These are phyloP conservation scores for Rafetus swinhoei DNA, from an alignment of 2,113 vertebrate genomes.

Conservation along the genomic window DNA sequence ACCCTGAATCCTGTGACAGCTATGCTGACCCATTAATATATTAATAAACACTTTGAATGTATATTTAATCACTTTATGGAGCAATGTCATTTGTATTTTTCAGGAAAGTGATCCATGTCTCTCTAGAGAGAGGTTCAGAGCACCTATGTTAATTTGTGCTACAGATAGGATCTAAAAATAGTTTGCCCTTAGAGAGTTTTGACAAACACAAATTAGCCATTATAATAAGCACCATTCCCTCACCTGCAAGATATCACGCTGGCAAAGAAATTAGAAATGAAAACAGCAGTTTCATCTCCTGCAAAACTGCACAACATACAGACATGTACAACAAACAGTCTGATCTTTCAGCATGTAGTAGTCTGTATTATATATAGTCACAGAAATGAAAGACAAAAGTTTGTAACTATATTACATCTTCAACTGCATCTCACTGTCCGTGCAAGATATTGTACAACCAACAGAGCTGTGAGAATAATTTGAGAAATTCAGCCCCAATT, in stretches of 20 bases:
- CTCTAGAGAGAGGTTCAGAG: slow-evolving; percentile 28
- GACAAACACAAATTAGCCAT: slow-evolving; percentile 44
- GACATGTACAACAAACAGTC: background rate
- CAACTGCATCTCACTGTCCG: background rate
- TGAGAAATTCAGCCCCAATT: background rate
- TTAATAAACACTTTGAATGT: background rate
- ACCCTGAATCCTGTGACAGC: background rate
- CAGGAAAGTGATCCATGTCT: slow-evolving; percentile 31
- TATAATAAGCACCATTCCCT: background rate
- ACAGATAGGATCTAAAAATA: slow-evolving; percentile 54
- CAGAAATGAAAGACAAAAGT: background rate
- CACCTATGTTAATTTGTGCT: slow-evolving; percentile 3
- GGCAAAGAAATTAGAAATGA: slow-evolving; percentile 15
- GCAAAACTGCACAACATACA: background rate
- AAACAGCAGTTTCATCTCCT: slow-evolving; percentile 8
- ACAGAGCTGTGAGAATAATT: background rate
- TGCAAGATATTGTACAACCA: background rate
- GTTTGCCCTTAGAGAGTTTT: slow-evolving; percentile 12
- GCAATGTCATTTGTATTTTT: slow-evolving; percentile 4
- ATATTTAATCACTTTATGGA: background rate
- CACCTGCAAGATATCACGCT: background rate
- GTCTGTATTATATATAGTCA: background rate
- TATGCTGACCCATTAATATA: background rate
- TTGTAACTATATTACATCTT: background rate
- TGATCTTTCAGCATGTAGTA: background rate